Evolutionary conservation across 2,797 vertebrate species (phyloP).

Genomic region (Sebastes taczanowskii): DNA sequence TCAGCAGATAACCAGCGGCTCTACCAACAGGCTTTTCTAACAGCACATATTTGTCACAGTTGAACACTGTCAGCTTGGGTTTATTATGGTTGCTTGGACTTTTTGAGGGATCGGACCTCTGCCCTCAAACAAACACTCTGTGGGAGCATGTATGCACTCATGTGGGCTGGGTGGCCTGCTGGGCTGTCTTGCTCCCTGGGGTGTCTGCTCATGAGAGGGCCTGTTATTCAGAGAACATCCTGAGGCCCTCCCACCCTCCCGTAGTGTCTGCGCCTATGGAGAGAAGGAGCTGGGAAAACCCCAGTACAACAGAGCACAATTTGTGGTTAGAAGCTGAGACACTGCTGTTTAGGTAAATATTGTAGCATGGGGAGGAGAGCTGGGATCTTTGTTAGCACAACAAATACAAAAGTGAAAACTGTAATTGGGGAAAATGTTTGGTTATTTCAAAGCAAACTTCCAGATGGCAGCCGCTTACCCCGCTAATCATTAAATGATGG

Average conservation of each 20-base stretch:
- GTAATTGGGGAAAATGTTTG: slow-evolving; percentile 37
- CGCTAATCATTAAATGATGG: slow-evolving; percentile 36
- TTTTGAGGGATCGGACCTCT: slow-evolving; percentile 60
- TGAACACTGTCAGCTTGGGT: slow-evolving; percentile 35
- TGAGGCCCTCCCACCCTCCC: slow-evolving; percentile 57
- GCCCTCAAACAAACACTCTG: slow-evolving; percentile 70
- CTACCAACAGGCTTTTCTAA: neutral
- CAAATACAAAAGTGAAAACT: slow-evolving; percentile 42
- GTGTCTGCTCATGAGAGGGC: slow-evolving; percentile 59
- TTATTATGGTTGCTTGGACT: slow-evolving; percentile 52
- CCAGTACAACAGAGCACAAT: slow-evolving; percentile 39
- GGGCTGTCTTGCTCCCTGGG: slow-evolving; percentile 52
- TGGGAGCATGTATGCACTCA: slow-evolving; percentile 49
- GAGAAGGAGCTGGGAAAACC: slow-evolving; percentile 63
- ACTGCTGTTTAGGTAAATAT: slow-evolving; percentile 56
- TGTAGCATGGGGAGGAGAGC: slow-evolving; percentile 16
- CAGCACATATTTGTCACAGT: slow-evolving; percentile 39
- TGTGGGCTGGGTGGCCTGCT: slow-evolving; percentile 56
- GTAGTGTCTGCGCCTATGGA: slow-evolving; percentile 26
- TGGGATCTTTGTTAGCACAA: slow-evolving; percentile 31
- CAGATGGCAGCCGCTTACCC: slow-evolving; percentile 4
- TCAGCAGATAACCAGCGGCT: slow-evolving; percentile 2
- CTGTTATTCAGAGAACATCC: slow-evolving; percentile 61
- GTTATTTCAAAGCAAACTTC: slow-evolving; percentile 3
- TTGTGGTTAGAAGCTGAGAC: slow-evolving; percentile 49